Conservation (phyloP, 2,797 vertebrate genomes). For the Trichosurus vulpecula region DNA sequence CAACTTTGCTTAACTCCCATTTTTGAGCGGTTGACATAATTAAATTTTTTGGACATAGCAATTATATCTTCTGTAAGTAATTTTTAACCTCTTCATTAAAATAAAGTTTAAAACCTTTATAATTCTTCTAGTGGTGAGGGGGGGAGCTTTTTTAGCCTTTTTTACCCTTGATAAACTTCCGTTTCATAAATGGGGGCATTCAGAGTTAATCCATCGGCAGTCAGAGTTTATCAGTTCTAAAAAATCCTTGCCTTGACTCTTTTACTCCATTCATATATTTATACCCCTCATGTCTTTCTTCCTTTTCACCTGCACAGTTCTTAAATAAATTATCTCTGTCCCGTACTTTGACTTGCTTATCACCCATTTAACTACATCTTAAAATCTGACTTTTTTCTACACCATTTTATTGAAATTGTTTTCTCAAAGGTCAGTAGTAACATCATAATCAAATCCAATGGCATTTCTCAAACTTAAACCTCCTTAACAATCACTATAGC, state of each 20-base stretch:
- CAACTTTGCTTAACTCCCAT: not conserved
- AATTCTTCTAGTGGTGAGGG: too few species aligned
- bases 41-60: too few species aligned
- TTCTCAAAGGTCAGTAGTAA: not conserved
- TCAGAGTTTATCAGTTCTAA: not conserved
- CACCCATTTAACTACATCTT: not conserved
- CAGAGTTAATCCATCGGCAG: not conserved
- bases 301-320: not conserved
- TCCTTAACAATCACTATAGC: not conserved
- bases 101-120: not conserved
- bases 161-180: not conserved
- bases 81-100: not conserved
- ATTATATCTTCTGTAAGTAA: not conserved
- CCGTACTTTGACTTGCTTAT: not conserved
- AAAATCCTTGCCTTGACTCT: not conserved
- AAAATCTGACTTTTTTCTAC: not conserved
- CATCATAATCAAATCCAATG: not conserved
- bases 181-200: not conserved
- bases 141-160: not conserved
- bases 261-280: not conserved
- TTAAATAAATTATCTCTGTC: not conserved
- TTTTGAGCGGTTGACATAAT: not conserved
- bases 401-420: not conserved
- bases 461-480: not conserved
- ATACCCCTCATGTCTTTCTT: not conserved